Conservation (phyloP, 2,888 invertebrate species). For the Stenichneumon culpator region DNA sequence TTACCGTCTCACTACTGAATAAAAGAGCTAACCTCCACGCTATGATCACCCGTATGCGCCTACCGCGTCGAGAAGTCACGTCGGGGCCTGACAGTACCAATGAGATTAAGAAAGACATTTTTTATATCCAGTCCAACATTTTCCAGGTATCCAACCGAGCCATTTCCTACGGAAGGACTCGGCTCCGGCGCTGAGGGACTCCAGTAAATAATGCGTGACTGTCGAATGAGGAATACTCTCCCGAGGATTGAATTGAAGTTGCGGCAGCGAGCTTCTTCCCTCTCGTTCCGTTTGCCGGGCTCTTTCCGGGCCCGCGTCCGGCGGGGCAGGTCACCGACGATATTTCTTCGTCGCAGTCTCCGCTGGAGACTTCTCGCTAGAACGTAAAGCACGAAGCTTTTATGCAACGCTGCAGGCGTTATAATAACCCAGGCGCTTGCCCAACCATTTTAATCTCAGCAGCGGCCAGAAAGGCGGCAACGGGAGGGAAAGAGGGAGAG, state of each 20-base stretch:
- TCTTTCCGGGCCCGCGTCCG: constrained; percentile 23
- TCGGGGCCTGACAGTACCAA: too few relatives aligned
- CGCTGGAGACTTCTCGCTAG: constrained; percentile 43
- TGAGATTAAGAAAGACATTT: too few relatives aligned
- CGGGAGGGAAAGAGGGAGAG: constrained; percentile 9
- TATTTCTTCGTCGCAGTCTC: constrained; percentile 64
- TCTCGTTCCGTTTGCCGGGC: constrained; percentile 6
- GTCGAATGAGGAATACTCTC: background rate
- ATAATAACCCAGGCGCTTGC: constrained; percentile 64
- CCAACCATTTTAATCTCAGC: constrained; percentile 68
- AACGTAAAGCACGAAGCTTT: constrained; percentile 51
- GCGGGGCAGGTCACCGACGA: constrained; percentile 57
- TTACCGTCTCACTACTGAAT: too few relatives aligned
- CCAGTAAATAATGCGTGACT: background rate
- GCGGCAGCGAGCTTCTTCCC: background rate
- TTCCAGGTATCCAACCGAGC: background rate
- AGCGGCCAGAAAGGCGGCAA: constrained; percentile 38
- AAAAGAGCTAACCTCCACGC: too few relatives aligned
- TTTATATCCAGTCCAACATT: too few relatives aligned
- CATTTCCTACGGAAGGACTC: background rate
- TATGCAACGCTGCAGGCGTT: constrained; percentile 68
- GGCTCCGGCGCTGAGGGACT: background rate
- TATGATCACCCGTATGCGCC: too few relatives aligned
- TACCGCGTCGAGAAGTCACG: too few relatives aligned
- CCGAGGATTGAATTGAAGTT: background rate